Percentiles rank a stretch among this genome's conserved stretches.
phyloP scores from a whole-genome alignment of 1,140 invertebrate genomes.

The Periplaneta americana region DNA sequence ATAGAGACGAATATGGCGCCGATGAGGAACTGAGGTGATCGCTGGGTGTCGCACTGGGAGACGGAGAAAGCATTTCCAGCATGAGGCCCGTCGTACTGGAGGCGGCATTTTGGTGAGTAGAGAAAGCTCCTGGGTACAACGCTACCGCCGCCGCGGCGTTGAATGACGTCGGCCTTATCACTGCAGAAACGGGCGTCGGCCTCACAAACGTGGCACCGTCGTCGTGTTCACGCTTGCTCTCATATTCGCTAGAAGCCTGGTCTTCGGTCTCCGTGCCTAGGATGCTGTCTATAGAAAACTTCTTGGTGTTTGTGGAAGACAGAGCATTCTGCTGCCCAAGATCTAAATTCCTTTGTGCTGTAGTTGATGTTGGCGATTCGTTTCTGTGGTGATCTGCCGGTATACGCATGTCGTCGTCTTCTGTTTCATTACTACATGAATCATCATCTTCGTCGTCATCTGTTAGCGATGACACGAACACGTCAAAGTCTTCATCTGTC shows the following conservation, averaged over 20 bases:
- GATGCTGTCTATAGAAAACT: conserved; percentile 12
- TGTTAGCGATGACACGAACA: not conserved
- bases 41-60: not conserved
- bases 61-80: not conserved
- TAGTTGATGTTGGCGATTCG: not conserved
- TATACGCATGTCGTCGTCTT: not conserved
- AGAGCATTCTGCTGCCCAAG: not conserved
- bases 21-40: too few species aligned
- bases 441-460: not conserved
- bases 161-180: not conserved
- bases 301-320: not conserved
- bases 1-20: not conserved
- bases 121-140: not conserved
- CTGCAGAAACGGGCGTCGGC: not conserved
- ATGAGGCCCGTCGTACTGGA: not conserved
- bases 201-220: not conserved
- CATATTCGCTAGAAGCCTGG: not conserved
- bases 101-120: not conserved
- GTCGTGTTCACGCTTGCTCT: not conserved
- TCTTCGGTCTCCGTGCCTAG: not conserved
- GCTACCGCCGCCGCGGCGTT: not conserved
- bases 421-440: not conserved
- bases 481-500: not conserved
- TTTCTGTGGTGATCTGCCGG: not conserved
- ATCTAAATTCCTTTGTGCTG: not conserved